Base-by-base conservation (phyloP, 2,113 vertebrate species). In the Pelusios castaneus region DNA sequence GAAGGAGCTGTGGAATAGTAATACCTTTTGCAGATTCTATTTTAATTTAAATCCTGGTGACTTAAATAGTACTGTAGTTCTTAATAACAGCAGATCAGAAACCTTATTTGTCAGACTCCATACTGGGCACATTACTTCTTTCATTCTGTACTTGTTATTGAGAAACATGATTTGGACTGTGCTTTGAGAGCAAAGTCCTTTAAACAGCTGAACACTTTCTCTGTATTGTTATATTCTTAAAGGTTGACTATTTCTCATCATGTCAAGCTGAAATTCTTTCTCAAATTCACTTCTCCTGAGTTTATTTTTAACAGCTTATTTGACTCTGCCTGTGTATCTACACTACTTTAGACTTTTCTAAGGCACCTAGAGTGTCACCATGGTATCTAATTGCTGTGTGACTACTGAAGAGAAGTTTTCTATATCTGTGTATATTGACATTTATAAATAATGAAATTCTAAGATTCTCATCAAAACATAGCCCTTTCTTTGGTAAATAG, bases 41-140 rank as follows among this genome's bases (percentile, higher is more conserved):
- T 96, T 95, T 92, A 85, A 85, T 85, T 93, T 90, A 89, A 88
- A 82, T 81, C 80, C n/a, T 34, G 17, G 67, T 60, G 56, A 89
- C 63, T 41, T 93, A 89, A 97, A 84, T 58, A 85, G 29, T 63
- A 87, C 16, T 4, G 3, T 82, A 89, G 19, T 31, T 56, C 63
- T 86, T 80, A 80, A 90, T 49, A 84, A 89, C 16, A 88, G 14
- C 21, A 38, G 25, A 88, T 84, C 85, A 84, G 22, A 92, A 91
- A 82, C 13, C 19, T 87, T 81, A 45, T 73, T 94, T 93, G 81
- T 77, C 79, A 31, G 82, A 56, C 55, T 91, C 14, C 52, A n/a
- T 70, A 10, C 45, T 5, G 56, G 87, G 22, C 49, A 16, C n/a
- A 51, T 89, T 85, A 58, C 49, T 63, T 8, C 80, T 29, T 16